A percentile compares a stretch with the other conserved stretches of the same genome.
phyloP scores from a whole-genome alignment of 1,140 invertebrate species.

The Rhyzopertha dominica region DNA sequence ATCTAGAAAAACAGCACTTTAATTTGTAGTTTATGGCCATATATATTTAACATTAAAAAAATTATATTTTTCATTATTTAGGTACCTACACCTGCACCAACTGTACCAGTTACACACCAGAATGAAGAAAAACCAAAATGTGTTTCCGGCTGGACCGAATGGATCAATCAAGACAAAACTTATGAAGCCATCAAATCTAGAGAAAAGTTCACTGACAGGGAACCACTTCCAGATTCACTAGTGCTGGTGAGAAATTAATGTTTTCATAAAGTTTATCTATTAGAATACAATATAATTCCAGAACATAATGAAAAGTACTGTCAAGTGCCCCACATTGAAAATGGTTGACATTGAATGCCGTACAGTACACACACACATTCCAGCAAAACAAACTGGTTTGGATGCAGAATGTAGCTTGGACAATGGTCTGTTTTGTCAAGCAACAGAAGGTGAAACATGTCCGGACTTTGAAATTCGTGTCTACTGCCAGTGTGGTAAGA shows the following conservation, averaged over 20 bases:
- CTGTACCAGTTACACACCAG: constrained; percentile 35
- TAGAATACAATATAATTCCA: constrained; percentile 14
- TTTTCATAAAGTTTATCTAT: neutral
- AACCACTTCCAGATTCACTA: constrained; percentile 54
- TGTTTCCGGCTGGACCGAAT: constrained; percentile 65
- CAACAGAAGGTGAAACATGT: constrained; percentile 47
- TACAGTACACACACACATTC: constrained; percentile 55
- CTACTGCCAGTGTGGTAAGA: constrained; percentile 57
- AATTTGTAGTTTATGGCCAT: too few relatives aligned
- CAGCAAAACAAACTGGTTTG: constrained; percentile 62
- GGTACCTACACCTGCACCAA: neutral
- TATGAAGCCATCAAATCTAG: constrained; percentile 36
- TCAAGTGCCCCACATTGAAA: constrained; percentile 53
- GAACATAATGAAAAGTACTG: constrained; percentile 43
- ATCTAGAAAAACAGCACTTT: too few relatives aligned
- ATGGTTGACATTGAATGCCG: constrained; percentile 73
- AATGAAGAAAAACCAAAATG: constrained; percentile 49
- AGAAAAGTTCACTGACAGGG: constrained; percentile 50
- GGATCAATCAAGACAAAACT: constrained; percentile 61
- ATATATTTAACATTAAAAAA: too few relatives aligned
- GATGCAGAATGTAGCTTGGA: constrained; percentile 70
- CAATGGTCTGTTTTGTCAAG: constrained; percentile 62
- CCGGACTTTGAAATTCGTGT: constrained; percentile 70
- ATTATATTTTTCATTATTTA: too few relatives aligned
- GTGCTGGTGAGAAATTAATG: constrained; percentile 46